Percentiles rank a stretch among this genome's conserved stretches.
phyloP scores from a whole-genome alignment of 2,113 vertebrate genomes.

The Microcebus ravelobensis region DNA sequence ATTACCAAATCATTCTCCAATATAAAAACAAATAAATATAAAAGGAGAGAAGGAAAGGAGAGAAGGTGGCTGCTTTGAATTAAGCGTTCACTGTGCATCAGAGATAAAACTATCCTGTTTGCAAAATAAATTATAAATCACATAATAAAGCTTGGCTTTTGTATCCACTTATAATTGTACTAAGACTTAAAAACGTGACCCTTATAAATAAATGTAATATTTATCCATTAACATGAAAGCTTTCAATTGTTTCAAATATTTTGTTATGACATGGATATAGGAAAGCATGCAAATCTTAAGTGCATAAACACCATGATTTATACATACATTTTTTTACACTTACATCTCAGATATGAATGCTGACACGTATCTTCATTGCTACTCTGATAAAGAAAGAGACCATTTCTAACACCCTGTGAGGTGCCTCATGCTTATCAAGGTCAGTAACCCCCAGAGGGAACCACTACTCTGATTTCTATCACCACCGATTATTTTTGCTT shows the following conservation, averaged over 20 bases:
- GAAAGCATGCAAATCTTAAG: neutral
- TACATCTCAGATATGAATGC: neutral
- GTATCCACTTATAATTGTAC: neutral
- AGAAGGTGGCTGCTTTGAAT: neutral
- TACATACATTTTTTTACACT: neutral
- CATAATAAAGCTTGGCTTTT: neutral
- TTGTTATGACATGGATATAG: neutral
- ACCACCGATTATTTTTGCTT: neutral
- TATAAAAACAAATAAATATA: neutral
- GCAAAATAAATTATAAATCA: neutral
- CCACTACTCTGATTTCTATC: neutral
- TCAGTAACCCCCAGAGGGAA: neutral
- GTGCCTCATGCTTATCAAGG: neutral
- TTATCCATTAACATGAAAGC: neutral
- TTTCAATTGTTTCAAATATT: neutral
- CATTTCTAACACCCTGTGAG: neutral
- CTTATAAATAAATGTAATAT: slow-evolving; percentile 13
- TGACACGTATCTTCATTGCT: neutral
- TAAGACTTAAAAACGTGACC: neutral
- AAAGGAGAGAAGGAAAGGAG: neutral
- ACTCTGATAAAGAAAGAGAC: neutral
- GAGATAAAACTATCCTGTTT: neutral
- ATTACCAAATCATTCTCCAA: neutral
- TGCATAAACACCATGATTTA: neutral
- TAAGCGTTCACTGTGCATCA: neutral